Base-by-base conservation (phyloP, 2,797 vertebrate species). In the Pitangus sulphuratus region DNA sequence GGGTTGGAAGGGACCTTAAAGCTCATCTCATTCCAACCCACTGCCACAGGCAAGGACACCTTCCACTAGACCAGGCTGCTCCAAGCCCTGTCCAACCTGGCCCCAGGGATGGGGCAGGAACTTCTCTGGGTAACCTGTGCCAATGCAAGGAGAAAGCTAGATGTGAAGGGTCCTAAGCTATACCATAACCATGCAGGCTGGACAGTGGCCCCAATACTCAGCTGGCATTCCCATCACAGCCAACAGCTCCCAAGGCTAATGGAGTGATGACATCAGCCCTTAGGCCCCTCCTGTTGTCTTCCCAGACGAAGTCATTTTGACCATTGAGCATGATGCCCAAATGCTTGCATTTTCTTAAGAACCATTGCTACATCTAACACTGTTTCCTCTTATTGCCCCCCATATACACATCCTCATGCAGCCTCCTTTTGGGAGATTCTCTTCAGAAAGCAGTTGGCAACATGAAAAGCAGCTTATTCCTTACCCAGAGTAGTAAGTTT, bases 1-100 rank as follows among this genome's bases (percentile, higher is more conserved):
- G 39, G 7, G 30, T 19, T 51, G 51, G 44, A 71, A 71, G 21
- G 17, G 6, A 14, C 7, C 12, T 51, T 40, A 26, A 58, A 51
- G 10, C 8, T 1, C n/a, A 45, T 22, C 24, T 21, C 4, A 5
- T 37, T 4, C n/a, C 42, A 48, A 2, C 4, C 8, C 44, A 16
- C 11, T 57, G 2, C 16, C 24, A 13, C 21, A 14, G 50, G 5
- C n/a, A 50, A 44, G n/a, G 5, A 44, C n/a, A 57, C 14, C 14
- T 64, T 16, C 37, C 65, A 64, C 37, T 22, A 0, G 6, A 17
- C 24, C 28, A 31, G 20, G 14, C 0, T 22, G 20, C 9, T 77
- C 64, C 37, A 89, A 56, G 11, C 11, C 7, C 19, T 0, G 0
- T 33, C 42, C 57, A 70, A 0, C 2, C 11, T 31, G 44, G n/a